phyloP scores from a whole-genome alignment of 2,113 vertebrate genomes.

The Syngnathus typhle region DNA sequence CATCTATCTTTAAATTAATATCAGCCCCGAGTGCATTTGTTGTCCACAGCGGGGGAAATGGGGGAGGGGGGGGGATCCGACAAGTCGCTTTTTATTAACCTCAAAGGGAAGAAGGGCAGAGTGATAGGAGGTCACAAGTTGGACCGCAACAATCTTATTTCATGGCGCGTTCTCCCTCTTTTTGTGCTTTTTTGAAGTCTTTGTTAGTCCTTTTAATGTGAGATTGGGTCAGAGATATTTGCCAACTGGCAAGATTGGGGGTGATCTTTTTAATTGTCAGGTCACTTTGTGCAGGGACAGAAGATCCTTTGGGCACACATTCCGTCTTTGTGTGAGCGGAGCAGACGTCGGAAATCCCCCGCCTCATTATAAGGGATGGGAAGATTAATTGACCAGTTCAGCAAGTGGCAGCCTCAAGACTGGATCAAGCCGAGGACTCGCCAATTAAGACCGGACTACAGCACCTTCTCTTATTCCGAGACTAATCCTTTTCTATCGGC shows the following conservation, averaged over 20 bases:
- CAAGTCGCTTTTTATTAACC: constrained; percentile 65
- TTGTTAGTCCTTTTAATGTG: constrained; percentile 68
- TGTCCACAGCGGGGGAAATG: constrained; percentile 42
- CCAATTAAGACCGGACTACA: constrained; percentile 71
- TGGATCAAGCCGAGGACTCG: constrained; percentile 69
- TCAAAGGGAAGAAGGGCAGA: constrained; percentile 57
- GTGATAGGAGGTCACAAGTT: constrained; percentile 53
- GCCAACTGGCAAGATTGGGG: constrained; percentile 71
- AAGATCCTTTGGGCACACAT: constrained; percentile 71
- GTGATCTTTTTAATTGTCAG: constrained; percentile 74
- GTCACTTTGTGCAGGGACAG: constrained; percentile 66
- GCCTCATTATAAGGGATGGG: constrained; percentile 72
- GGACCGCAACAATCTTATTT: constrained; percentile 72
- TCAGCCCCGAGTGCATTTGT: constrained; percentile 39
- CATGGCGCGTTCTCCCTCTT: constrained; percentile 55
- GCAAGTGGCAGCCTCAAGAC: constrained; percentile 72
- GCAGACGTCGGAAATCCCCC: constrained; percentile 68
- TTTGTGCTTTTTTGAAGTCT: constrained; percentile 68
- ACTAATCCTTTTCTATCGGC: constrained; percentile 66
- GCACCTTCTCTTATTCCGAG: constrained; percentile 61
- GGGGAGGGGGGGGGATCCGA: constrained; percentile 32
- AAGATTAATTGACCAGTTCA: constrained; percentile 80
- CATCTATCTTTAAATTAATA: constrained; percentile 54
- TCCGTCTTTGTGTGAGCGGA: constrained; percentile 66
- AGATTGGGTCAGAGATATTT: constrained; percentile 74